Evolutionary conservation across 2,797 vertebrate genomes (phyloP).

Genomic region (Halcyon badia): DNA sequence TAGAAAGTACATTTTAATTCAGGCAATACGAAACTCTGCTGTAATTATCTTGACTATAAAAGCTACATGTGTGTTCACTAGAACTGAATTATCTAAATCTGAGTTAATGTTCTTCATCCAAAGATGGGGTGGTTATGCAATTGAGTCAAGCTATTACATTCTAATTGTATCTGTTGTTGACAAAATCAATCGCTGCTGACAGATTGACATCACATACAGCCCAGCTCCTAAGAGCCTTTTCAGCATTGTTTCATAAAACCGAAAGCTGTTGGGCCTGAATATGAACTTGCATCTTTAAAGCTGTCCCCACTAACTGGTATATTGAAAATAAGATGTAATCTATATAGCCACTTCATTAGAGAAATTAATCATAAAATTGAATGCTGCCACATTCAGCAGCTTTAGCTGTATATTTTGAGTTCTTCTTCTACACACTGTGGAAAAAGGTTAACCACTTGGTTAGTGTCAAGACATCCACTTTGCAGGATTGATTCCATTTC

Average conservation of each 20-base stretch:
- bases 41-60: not conserved
- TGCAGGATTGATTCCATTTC: constrained; percentile 87
- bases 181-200: not conserved
- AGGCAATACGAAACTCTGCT: not conserved
- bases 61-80: not conserved
- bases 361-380: not conserved
- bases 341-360: not conserved
- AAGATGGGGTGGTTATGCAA: not conserved
- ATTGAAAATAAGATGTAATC: not conserved
- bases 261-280: not conserved
- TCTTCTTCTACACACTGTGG: constrained; percentile 85
- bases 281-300: not conserved
- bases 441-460: constrained; percentile 85
- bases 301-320: not conserved
- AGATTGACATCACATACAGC: not conserved
- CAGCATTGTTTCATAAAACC: not conserved
- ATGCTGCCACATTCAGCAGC: not conserved
- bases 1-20: not conserved
- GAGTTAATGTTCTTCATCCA: not conserved
- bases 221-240: not conserved
- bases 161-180: not conserved
- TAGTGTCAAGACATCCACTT: constrained; percentile 73
- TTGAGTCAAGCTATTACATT: not conserved
- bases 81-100: not conserved
- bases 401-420: constrained; percentile 83